Conservation (phyloP, 2,113 vertebrate genomes). For the Pterocles gutturalis region DNA sequence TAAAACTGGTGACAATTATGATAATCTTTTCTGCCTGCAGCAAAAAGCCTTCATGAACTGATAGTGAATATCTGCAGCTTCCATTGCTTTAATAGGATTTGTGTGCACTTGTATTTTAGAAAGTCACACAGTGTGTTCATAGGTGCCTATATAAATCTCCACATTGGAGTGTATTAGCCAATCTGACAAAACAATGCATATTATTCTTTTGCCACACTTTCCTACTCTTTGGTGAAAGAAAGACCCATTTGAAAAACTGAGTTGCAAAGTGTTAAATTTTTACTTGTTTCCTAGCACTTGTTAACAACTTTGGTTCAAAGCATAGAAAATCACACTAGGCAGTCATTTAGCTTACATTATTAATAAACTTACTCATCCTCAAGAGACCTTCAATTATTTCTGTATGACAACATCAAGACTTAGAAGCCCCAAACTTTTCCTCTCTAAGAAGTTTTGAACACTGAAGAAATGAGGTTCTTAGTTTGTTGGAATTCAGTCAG, state of each 20-base stretch:
- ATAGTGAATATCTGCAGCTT: background rate
- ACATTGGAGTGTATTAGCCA: background rate
- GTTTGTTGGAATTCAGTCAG: background rate
- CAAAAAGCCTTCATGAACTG: background rate
- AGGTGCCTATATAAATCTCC: background rate
- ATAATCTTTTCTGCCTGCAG: background rate
- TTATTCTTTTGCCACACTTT: background rate
- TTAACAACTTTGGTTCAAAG: background rate
- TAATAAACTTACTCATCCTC: background rate
- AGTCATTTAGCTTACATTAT: background rate
- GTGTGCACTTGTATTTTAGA: background rate
- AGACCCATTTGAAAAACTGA: background rate
- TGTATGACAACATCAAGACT: background rate
- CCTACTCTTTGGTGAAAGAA: background rate
- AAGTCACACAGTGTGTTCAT: background rate
- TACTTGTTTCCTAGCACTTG: background rate
- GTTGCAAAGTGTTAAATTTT: background rate
- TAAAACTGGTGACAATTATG: background rate
- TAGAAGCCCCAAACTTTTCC: background rate
- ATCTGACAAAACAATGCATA: background rate
- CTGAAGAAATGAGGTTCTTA: background rate
- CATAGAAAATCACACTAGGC: background rate
- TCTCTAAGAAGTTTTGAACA: background rate
- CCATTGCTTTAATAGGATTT: background rate
- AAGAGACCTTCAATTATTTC: background rate